Percentiles rank a stretch among this genome's conserved stretches.
Evolutionary conservation across 2,888 invertebrate genomes (phyloP).

Genomic region (Noctua fimbriata): DNA sequence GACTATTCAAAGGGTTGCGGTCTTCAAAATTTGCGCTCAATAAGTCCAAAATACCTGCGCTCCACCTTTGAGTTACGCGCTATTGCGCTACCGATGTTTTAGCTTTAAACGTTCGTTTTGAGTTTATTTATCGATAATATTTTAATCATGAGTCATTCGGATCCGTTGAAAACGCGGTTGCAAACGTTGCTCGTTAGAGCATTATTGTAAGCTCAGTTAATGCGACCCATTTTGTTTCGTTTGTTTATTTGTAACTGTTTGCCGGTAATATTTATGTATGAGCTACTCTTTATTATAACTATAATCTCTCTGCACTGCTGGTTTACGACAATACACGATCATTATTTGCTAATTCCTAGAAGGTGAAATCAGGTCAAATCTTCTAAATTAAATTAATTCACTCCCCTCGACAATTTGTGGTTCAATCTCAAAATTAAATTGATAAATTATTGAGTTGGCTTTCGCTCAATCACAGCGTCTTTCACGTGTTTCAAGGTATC

Average conservation of each 20-base stretch:
- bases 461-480: constrained; percentile 68
- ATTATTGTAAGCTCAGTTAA: constrained; percentile 73
- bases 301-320: constrained; percentile 34
- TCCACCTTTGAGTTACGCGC: constrained; percentile 79
- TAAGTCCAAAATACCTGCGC: constrained; percentile 86
- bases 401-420: constrained; percentile 57
- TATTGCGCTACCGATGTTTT: constrained; percentile 72
- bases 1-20: constrained; percentile 91
- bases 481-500: constrained; percentile 71
- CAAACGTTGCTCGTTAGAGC: constrained; percentile 72
- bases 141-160: constrained; percentile 74
- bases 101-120: constrained; percentile 65
- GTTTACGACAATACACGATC: constrained; percentile 30
- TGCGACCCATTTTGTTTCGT: constrained; percentile 65
- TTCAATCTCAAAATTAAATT: constrained; percentile 66
- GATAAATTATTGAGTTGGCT: constrained; percentile 63
- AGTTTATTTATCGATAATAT: constrained; percentile 71
- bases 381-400: constrained; percentile 58
- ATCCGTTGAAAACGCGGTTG: constrained; percentile 69
- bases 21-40: constrained; percentile 90
- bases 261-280: constrained; percentile 55
- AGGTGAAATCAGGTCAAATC: constrained; percentile 48
- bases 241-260: constrained; percentile 64
- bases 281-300: constrained; percentile 48
- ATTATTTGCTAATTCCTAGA: constrained; percentile 54